Evolutionary conservation across 2,113 vertebrate genomes (phyloP).

Genomic region (Tachysurus fulvidraco): DNA sequence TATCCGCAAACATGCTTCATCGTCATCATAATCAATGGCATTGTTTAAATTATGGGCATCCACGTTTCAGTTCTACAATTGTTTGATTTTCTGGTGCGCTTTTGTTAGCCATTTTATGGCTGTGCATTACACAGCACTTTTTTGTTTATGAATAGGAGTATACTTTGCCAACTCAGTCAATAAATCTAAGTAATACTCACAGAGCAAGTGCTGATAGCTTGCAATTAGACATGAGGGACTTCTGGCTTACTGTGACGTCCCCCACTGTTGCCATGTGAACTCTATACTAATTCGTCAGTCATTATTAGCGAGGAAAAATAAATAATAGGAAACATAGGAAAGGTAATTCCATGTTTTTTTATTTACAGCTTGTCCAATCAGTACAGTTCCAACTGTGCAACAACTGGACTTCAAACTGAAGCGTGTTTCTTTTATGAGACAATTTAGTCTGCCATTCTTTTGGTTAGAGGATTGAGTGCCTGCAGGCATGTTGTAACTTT

Average conservation of each 20-base stretch:
- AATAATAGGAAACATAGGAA: background rate
- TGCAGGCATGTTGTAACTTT: slow-evolving; percentile 22
- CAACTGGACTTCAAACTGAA: background rate
- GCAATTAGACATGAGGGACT: background rate
- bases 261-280: background rate
- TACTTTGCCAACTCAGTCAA: background rate
- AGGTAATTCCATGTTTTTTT: background rate
- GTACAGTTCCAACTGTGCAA: slow-evolving; percentile 5
- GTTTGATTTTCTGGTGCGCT: background rate
- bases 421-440: background rate
- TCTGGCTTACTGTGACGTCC: background rate
- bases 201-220: background rate
- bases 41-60: background rate
- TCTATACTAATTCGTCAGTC: background rate
- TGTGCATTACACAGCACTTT: background rate
- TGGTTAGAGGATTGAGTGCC: background rate
- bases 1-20: background rate
- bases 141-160: background rate
- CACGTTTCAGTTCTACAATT: background rate
- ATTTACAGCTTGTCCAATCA: background rate
- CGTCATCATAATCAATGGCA: background rate
- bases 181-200: background rate
- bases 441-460: slow-evolving; percentile 9
- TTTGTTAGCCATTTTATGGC: background rate
- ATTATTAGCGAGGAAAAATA: background rate